Percentiles rank a stretch among this genome's conserved stretches.
Conservation (phyloP, 2,113 vertebrate species). For the Uropsilus gracilis region DNA sequence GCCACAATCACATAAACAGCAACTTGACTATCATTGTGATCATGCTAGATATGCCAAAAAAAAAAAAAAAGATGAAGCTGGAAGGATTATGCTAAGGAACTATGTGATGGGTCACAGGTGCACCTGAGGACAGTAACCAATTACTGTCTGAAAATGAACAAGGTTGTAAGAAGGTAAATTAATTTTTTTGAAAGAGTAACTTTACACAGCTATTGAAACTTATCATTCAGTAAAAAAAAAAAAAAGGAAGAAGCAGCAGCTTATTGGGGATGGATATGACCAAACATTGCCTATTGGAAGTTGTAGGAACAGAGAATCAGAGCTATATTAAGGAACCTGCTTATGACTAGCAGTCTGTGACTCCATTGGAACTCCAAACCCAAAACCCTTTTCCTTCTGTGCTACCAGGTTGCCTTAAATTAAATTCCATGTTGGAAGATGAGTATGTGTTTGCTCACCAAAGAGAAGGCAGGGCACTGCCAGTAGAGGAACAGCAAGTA, state of each 20-base stretch:
- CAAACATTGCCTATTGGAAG: background rate
- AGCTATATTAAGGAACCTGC: background rate
- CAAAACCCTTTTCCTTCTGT: background rate
- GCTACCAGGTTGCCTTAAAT: background rate
- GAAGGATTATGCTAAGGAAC: no score
- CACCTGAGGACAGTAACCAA: no score
- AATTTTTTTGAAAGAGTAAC: no score
- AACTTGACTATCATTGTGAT: background rate
- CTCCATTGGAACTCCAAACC: background rate
- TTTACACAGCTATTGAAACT: no score
- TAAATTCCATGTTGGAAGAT: background rate
- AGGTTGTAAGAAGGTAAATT: no score
- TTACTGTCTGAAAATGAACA: no score
- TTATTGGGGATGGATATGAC: no score
- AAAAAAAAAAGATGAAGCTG: no score
- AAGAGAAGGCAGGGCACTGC: background rate
- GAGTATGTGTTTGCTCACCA: background rate
- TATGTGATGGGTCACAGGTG: no score
- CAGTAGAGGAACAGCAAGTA: slow-evolving; percentile 17
- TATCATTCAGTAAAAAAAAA: no score
- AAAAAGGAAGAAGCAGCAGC: no score
- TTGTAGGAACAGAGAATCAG: background rate
- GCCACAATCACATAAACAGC: background rate
- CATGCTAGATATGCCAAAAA: no score
- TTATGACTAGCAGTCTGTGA: background rate